Conservation (phyloP, 2,797 vertebrate genomes). For the Melanotaenia nigrans region DNA sequence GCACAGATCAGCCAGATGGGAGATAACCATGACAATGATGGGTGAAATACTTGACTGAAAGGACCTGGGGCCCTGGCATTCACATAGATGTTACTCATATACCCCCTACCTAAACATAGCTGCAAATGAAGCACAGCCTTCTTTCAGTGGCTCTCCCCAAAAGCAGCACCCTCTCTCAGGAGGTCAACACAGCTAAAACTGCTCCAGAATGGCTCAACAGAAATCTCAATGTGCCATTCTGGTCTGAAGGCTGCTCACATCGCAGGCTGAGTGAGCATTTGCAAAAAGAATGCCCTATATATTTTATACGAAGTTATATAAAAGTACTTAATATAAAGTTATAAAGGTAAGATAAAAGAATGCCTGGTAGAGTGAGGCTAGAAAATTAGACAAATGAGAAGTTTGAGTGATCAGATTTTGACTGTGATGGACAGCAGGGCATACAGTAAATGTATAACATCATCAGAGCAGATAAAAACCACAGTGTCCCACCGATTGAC, state of each 20-base stretch:
- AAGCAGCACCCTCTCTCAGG: slow-evolving; percentile 1
- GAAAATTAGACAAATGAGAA: background rate
- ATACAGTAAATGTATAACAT: background rate
- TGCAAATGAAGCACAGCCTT: slow-evolving; percentile 11
- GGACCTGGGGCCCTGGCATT: slow-evolving; percentile 3
- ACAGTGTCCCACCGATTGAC: slow-evolving; percentile 37
- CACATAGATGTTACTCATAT: slow-evolving; percentile 10
- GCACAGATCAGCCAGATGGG: background rate
- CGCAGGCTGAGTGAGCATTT: background rate
- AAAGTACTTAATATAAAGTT: no score
- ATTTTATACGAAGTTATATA: background rate
- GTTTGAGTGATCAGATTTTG: background rate
- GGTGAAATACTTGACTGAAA: slow-evolving; percentile 13
- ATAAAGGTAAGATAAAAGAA: background rate
- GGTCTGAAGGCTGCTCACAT: background rate
- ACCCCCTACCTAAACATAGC: slow-evolving; percentile 17
- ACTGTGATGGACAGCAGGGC: background rate
- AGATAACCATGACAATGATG: background rate
- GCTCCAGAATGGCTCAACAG: background rate
- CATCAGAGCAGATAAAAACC: slow-evolving; percentile 18
- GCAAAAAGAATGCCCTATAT: background rate
- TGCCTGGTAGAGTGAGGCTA: background rate
- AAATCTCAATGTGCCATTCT: background rate
- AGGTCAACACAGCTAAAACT: background rate
- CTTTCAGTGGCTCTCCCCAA: slow-evolving; percentile 1